Base-by-base conservation (phyloP, 2,888 invertebrate species). In the Nudaria mundana region DNA sequence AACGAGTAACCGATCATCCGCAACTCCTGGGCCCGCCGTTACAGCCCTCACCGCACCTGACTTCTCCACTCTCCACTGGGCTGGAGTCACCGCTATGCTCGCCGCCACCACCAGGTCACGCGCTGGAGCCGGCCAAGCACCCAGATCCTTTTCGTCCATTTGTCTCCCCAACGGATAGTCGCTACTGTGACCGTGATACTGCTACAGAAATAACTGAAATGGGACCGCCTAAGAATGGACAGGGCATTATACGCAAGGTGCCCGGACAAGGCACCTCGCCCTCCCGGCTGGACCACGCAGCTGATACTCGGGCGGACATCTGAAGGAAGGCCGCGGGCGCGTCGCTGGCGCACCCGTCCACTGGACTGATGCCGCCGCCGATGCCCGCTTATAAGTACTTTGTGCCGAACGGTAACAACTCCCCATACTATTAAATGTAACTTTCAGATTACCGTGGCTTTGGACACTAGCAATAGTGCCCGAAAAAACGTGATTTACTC, bases 171-270 rank as follows among this genome's bases (percentile, higher is more conserved):
- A 85, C 89, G 24, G 88, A 89, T 46, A 83, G 89, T 80, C 89
- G 94, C 89, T 91, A 92, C 90, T 82, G 92, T 86, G 82, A 94
- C 88, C 91, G 93, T 75, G 91, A 93, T 72, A 71, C 91, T 25
- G 58, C 71, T 24, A 52, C 79, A 1, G 82, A 83, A 24, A 71
- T 79, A 5, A 80, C 76, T 14, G 85, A 85, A 12, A 87, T 86
- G 85, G 85, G 86, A 22, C 81, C 82, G 24, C 84, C 89, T 10
- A 82, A 83, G 64, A 59, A 86, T 76, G 2, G 85, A 76, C 47
- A 66, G 71, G 32, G 60, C 61, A 40, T 71, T 70, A 31, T 76
- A 70, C 48, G 58, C 31, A 59, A 59, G 42, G 52, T 45, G 60
- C 83, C 85, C 40, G 77, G 78, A 52, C 85, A 85, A 62, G 84